phyloP scores from a whole-genome alignment of 2,113 vertebrate species.

The Passer domesticus region DNA sequence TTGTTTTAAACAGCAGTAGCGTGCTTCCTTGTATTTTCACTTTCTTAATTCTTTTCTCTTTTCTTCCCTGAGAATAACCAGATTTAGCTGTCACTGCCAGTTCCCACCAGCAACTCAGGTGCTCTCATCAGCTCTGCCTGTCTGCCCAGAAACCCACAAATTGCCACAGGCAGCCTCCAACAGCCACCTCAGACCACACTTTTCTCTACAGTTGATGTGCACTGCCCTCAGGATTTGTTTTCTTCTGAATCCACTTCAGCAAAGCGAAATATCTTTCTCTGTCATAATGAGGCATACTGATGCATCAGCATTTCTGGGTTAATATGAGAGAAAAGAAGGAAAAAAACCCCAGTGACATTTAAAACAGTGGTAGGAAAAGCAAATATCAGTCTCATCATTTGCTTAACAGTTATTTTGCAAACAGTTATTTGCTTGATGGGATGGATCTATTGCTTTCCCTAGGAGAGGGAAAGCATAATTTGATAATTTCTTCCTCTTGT shows the following conservation, averaged over 20 bases:
- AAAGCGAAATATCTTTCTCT: conserved; percentile 10
- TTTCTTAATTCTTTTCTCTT: conserved; percentile 14
- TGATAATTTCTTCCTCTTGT: not conserved
- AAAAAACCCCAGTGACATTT: not conserved
- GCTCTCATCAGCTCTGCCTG: conserved; percentile 38
- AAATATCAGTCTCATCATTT: conserved; percentile 8
- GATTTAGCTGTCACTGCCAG: conserved; percentile 44
- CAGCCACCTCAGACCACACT: not conserved
- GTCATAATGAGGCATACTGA: not conserved
- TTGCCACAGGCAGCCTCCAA: not conserved
- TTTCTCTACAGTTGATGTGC: not conserved
- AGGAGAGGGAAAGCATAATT: not conserved
- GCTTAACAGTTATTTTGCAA: not conserved
- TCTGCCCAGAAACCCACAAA: not conserved
- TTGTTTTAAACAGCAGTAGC: not conserved
- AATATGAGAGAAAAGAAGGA: not conserved
- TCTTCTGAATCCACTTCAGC: conserved; percentile 10
- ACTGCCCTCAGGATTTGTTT: conserved; percentile 52
- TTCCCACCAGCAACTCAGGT: conserved; percentile 8
- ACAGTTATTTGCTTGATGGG: not conserved
- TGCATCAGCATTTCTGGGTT: conserved; percentile 36
- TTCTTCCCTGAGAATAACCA: conserved; percentile 30
- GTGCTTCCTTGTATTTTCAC: not conserved
- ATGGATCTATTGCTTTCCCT: not conserved
- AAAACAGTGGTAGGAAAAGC: not conserved